These are phyloP conservation scores for Tachina fera DNA, from an alignment of 2,888 invertebrate genomes.

Conservation along the genomic window DNA sequence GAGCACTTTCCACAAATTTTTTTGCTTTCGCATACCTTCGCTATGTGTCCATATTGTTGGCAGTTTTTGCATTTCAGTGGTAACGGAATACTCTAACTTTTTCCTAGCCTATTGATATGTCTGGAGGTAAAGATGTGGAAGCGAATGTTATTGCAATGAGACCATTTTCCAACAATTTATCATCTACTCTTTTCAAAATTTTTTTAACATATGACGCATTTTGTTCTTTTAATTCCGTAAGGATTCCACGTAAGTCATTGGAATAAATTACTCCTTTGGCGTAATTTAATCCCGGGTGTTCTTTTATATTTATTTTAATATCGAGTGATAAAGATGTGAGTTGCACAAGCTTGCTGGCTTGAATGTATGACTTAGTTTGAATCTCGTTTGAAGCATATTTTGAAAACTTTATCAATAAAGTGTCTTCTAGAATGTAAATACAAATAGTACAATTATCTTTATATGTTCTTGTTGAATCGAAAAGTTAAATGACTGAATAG, in stretches of 20 bases:
- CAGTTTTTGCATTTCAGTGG: slow-evolving; percentile 44
- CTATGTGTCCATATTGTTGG: too few relatives aligned
- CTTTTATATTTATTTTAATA: background rate
- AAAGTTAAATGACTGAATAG: too few relatives aligned
- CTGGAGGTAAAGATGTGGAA: too few relatives aligned
- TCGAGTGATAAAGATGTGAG: too few relatives aligned
- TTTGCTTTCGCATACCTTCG: background rate
- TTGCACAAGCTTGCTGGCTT: too few relatives aligned
- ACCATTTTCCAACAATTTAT: background rate
- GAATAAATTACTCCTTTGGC: background rate
- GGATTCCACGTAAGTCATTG: background rate
- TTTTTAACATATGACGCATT: background rate
- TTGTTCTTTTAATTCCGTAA: background rate
- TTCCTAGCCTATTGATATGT: slow-evolving; percentile 3
- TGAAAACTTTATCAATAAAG: too few relatives aligned
- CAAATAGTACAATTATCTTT: too few relatives aligned
- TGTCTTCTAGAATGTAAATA: too few relatives aligned
- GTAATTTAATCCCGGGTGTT: background rate
- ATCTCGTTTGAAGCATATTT: too few relatives aligned
- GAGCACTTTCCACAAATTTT: too few relatives aligned
- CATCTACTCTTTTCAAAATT: background rate
- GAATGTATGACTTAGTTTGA: too few relatives aligned
- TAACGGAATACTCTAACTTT: background rate
- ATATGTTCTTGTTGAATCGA: too few relatives aligned
- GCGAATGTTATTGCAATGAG: background rate